Percentiles rank a stretch among this genome's conserved stretches.
Conservation (phyloP, 1,140 invertebrate genomes). For the Bombyx mandarina region DNA sequence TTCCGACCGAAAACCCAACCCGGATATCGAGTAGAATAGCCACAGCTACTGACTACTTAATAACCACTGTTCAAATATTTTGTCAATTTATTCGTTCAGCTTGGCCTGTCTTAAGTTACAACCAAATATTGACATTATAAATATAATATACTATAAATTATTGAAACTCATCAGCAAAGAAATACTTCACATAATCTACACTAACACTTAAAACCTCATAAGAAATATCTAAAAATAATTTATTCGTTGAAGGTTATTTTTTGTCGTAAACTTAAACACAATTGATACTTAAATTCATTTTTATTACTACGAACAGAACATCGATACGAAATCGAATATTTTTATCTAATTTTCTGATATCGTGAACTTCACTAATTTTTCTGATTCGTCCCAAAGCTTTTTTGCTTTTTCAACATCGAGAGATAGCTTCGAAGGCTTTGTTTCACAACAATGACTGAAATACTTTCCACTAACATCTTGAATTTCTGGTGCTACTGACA, state of each 20-base stretch:
- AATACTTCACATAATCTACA: too few relatives aligned
- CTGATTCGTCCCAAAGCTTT: slow-evolving; percentile 61
- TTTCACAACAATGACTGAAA: slow-evolving; percentile 71
- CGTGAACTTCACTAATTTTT: slow-evolving; percentile 53
- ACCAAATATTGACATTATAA: too few relatives aligned
- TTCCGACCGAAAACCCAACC: too few relatives aligned
- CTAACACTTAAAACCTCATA: too few relatives aligned
- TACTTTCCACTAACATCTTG: slow-evolving; percentile 72
- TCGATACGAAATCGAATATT: too few relatives aligned
- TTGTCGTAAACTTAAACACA: neutral
- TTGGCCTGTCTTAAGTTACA: too few relatives aligned
- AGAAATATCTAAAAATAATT: neutral
- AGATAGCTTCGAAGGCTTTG: slow-evolving; percentile 47
- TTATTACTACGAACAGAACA: neutral
- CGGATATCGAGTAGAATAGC: too few relatives aligned
- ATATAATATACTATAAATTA: too few relatives aligned
- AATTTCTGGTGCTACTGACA: slow-evolving; percentile 71
- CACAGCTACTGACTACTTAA: too few relatives aligned
- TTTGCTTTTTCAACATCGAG: slow-evolving; percentile 51
- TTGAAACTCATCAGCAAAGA: too few relatives aligned
- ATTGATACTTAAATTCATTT: neutral
- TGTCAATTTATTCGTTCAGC: too few relatives aligned
- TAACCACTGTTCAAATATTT: too few relatives aligned
- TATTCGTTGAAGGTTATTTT: neutral
- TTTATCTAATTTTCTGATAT: slow-evolving; percentile 6